These are phyloP conservation scores for Mythimna pallens DNA, from an alignment of 2,888 invertebrate species.

Conservation along the genomic window DNA sequence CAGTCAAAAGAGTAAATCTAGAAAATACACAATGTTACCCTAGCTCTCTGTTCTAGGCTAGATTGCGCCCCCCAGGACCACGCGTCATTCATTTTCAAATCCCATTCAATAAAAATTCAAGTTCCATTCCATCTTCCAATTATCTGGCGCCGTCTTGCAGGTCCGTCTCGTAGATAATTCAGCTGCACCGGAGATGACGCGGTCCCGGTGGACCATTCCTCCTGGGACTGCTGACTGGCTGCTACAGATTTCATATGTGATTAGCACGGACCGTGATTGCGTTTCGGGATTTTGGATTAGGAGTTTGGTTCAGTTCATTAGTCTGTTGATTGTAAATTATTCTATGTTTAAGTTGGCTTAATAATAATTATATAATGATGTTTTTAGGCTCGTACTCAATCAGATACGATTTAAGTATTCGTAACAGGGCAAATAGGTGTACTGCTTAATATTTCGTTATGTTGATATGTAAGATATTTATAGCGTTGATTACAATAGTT, in stretches of 20 bases:
- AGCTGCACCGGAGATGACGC: conserved; percentile 52
- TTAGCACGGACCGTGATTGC: conserved; percentile 49
- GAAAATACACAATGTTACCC: too few relatives aligned
- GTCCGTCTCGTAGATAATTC: conserved; percentile 57
- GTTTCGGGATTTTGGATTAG: conserved; percentile 44
- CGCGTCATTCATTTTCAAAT: conserved; percentile 10
- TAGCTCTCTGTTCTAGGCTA: not conserved
- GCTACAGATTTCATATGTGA: conserved; percentile 55
- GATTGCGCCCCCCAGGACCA: not conserved
- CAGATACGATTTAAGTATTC: too few relatives aligned
- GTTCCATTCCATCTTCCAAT: conserved; percentile 44
- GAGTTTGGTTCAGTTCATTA: conserved; percentile 27
- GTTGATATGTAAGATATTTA: too few relatives aligned
- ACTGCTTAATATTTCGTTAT: too few relatives aligned
- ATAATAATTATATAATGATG: too few relatives aligned
- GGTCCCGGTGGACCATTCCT: conserved; percentile 30
- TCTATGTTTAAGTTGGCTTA: not conserved
- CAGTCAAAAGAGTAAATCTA: too few relatives aligned
- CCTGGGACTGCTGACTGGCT: conserved; percentile 22
- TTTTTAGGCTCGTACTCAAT: too few relatives aligned
- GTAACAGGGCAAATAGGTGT: too few relatives aligned
- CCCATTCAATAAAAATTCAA: conserved; percentile 49
- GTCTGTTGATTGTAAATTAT: conserved; percentile 23
- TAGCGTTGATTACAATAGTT: too few relatives aligned
- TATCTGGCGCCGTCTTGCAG: conserved; percentile 42